These are phyloP conservation scores for Eupeodes latifasciatus DNA, from an alignment of 2,888 invertebrate species.

Conservation along the genomic window DNA sequence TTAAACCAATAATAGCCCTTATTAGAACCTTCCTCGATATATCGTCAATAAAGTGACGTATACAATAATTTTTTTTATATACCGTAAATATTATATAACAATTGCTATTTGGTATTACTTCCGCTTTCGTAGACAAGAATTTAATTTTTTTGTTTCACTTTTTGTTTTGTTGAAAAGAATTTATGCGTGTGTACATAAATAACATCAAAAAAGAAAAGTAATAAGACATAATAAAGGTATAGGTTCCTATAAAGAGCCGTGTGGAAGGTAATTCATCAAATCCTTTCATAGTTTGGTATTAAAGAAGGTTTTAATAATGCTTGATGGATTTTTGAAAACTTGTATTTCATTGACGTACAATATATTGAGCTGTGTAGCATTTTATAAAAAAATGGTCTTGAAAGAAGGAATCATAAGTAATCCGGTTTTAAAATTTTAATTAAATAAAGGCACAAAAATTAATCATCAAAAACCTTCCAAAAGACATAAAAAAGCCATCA, in stretches of 20 bases:
- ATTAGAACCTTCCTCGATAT: too few relatives aligned
- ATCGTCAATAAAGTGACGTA: neutral
- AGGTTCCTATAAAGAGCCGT: neutral
- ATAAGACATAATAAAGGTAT: neutral
- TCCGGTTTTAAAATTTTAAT: too few relatives aligned
- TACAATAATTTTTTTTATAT: neutral
- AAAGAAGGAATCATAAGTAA: too few relatives aligned
- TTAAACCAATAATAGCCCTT: neutral
- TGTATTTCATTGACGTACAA: neutral
- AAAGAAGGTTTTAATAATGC: neutral
- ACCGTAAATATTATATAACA: neutral
- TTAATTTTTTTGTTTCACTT: neutral
- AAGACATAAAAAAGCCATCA: too few relatives aligned
- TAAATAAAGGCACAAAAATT: too few relatives aligned
- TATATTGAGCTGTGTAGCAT: too few relatives aligned
- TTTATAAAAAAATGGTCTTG: too few relatives aligned
- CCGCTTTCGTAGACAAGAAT: constrained; percentile 11
- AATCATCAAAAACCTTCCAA: too few relatives aligned
- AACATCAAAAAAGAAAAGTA: constrained; percentile 9
- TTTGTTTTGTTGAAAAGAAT: neutral
- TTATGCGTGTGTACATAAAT: neutral
- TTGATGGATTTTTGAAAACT: neutral
- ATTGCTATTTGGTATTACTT: constrained; percentile 13
- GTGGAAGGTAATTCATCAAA: neutral
- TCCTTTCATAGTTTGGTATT: constrained; percentile 4